Percentiles rank a stretch among this genome's conserved stretches.
Evolutionary conservation across 2,113 vertebrate genomes (phyloP).

Genomic region (Micromys minutus): DNA sequence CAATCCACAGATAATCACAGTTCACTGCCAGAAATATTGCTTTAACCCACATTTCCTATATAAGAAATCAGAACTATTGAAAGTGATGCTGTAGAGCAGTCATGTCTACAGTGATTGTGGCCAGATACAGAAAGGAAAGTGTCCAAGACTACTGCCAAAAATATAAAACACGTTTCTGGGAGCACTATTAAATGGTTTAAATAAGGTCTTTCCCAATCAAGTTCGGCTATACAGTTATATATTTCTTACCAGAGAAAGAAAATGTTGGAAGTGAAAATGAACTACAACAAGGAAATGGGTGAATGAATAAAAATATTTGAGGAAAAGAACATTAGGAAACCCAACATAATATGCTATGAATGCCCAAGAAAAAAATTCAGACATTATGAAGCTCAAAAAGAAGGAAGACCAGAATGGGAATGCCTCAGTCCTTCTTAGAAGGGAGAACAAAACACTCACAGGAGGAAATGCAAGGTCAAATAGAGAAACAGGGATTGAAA

Average conservation of each 20-base stretch:
- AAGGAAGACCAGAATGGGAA: too few species aligned
- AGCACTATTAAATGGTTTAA: background rate
- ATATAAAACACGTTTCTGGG: background rate
- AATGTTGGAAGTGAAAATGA: background rate
- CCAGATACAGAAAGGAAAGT: background rate
- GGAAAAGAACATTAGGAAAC: background rate
- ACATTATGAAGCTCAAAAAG: too few species aligned
- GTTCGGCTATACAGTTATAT: background rate
- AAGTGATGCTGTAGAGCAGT: constrained; percentile 38
- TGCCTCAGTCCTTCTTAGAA: too few species aligned
- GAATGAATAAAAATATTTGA: background rate
- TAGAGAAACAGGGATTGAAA: too few species aligned
- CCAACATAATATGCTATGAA: too few species aligned
- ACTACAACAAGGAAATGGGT: background rate
- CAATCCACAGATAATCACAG: constrained; percentile 68
- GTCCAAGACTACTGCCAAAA: constrained; percentile 24
- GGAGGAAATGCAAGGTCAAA: too few species aligned
- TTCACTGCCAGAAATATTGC: constrained; percentile 67
- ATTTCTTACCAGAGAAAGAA: background rate
- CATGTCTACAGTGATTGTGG: background rate
- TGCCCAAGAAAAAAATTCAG: too few species aligned
- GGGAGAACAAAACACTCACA: too few species aligned
- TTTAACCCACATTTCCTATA: constrained; percentile 65
- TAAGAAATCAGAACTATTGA: constrained; percentile 32
- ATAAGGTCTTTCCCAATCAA: background rate